Evolutionary conservation across 2,888 invertebrate genomes (phyloP).

Genomic region (Amblyteles armatorius): DNA sequence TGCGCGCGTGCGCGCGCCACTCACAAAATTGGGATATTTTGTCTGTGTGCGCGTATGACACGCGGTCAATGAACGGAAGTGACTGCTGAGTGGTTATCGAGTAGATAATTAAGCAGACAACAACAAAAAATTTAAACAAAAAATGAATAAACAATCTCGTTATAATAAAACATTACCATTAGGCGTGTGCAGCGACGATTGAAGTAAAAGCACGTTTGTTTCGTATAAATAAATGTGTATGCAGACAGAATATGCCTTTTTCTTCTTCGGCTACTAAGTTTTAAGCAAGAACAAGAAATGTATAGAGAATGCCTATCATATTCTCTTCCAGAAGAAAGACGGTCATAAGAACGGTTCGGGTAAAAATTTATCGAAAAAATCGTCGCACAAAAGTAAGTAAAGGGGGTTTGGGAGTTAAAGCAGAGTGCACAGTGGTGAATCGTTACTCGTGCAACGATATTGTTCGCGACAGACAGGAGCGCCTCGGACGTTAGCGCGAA

Average conservation of each 20-base stretch:
- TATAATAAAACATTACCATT: constrained; percentile 20
- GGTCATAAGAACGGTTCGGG: constrained; percentile 1
- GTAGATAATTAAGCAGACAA: constrained; percentile 41
- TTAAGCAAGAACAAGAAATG: neutral
- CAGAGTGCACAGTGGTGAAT: neutral
- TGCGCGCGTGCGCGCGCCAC: constrained; percentile 13
- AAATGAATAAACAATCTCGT: constrained; percentile 9
- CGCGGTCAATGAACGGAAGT: constrained; percentile 23
- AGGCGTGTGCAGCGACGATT: constrained; percentile 10
- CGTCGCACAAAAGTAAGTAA: constrained; percentile 53
- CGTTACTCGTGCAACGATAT: neutral
- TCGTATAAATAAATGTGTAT: constrained; percentile 65
- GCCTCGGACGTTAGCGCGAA: constrained; percentile 43
- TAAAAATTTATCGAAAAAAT: constrained; percentile 48
- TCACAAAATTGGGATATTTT: constrained; percentile 65
- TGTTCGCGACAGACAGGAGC: constrained; percentile 44
- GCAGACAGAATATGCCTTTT: constrained; percentile 67
- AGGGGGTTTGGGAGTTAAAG: neutral
- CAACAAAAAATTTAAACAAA: neutral
- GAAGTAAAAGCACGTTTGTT: constrained; percentile 34
- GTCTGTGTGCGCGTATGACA: constrained; percentile 51
- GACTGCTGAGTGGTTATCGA: constrained; percentile 11
- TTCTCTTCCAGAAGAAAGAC: constrained; percentile 59
- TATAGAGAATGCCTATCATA: constrained; percentile 33
- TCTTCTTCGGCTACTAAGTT: constrained; percentile 40